phyloP scores from a whole-genome alignment of 2,888 invertebrate species.

The Biston betularia region DNA sequence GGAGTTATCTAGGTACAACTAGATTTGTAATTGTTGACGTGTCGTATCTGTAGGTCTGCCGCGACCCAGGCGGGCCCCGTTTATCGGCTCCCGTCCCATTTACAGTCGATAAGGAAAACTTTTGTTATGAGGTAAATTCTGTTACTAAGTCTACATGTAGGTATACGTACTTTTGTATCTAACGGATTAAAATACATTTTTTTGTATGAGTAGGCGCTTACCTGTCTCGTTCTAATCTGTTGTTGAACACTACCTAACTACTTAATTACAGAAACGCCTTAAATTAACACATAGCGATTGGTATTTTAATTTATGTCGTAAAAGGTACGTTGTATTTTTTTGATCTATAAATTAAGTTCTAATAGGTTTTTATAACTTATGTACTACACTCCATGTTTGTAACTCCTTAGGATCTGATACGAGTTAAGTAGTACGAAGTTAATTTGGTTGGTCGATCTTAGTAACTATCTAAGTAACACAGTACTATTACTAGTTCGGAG shows the following conservation, averaged over 20 bases:
- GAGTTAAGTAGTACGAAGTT: too few relatives aligned
- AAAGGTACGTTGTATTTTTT: too few relatives aligned
- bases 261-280: neutral
- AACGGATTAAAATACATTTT: constrained; percentile 13
- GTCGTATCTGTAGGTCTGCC: constrained; percentile 51
- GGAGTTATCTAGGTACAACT: neutral
- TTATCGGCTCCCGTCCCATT: constrained; percentile 65
- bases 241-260: neutral
- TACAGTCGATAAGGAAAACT: constrained; percentile 63
- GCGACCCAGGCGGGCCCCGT: constrained; percentile 58
- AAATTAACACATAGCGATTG: too few relatives aligned
- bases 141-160: constrained; percentile 33
- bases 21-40: constrained; percentile 43
- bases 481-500: too few relatives aligned
- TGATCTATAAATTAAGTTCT: too few relatives aligned
- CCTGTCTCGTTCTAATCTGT: neutral
- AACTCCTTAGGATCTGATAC: too few relatives aligned
- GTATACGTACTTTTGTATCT: constrained; percentile 16
- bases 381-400: too few relatives aligned
- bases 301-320: too few relatives aligned
- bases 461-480: too few relatives aligned
- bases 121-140: constrained; percentile 60
- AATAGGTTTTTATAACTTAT: too few relatives aligned
- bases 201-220: neutral
- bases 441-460: too few relatives aligned